Evolutionary conservation across 2,113 vertebrate genomes (phyloP), one percentile per base, ranked within the genome.

Genomic region (Eubucco bourcierii): DNA sequence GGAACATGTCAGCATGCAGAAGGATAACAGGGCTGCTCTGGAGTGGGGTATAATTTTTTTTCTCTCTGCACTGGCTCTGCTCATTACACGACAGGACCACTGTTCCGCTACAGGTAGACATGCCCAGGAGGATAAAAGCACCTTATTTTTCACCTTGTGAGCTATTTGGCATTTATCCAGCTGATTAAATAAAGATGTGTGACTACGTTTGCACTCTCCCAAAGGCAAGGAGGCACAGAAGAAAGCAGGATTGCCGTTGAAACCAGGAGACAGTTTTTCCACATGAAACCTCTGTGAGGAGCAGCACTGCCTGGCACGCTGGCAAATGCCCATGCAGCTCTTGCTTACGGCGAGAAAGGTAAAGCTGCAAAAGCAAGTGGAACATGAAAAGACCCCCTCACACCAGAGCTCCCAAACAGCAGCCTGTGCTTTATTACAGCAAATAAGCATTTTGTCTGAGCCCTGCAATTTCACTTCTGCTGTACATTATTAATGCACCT

Each of bases 121-220:
- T 12, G 15, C 20, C 52, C 3, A 0, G 37, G 61, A 71, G 37
- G 58, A 52, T 25, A 83, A 93, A 93, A 80, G 39, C 53, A 87
- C 68, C 74, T 65, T 88, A 53, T 77, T 95, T 93, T 93, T 90
- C 77, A 84, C 81, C 76, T 90, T 79, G 81, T 65, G 78, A 94
- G 39, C 19, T 67, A 25, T 77, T 73, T 90, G 91, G 74, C 87
- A 56, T 11, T 65, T 39, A 29, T 5, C 59, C 90, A 90, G 29
- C 15, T 78, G 82, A 58, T 92, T 90, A 83, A 92, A 90, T 34
- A 61, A 78, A 93, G 84, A 95, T 71, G 10, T 61, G 73, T 0
- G 1, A 72, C 37, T 27, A 27, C 33, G 47, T 80, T 39, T 1
- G 2, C 2, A 1, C 47, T 63, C 61, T 84, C 39, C 76, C 1